phyloP scores from a whole-genome alignment of 2,888 invertebrate species.

The Minunthozetes semirufus region DNA sequence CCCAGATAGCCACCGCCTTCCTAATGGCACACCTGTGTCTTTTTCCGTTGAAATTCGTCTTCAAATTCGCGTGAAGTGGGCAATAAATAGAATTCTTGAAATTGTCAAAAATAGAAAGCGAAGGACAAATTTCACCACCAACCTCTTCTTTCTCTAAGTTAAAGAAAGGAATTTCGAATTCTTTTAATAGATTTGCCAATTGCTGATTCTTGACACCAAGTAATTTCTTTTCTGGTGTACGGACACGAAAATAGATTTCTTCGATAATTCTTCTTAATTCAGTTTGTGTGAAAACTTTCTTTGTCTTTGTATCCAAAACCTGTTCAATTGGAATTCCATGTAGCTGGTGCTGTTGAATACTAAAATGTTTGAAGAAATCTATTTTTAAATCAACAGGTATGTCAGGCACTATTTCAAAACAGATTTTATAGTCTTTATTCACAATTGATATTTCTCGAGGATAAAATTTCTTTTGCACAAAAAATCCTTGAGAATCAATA shows the following conservation, averaged over 20 bases:
- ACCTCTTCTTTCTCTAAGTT: background rate
- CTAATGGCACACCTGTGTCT: too few relatives aligned
- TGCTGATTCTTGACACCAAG: background rate
- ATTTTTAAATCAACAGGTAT: background rate
- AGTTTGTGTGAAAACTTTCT: background rate
- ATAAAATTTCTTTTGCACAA: background rate
- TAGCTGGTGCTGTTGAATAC: background rate
- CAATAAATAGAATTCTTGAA: background rate
- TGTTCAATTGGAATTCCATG: background rate
- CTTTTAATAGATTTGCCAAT: background rate
- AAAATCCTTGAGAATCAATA: background rate
- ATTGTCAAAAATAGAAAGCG: background rate
- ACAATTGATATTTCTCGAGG: background rate
- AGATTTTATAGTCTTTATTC: background rate
- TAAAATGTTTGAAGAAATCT: background rate
- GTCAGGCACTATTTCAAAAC: background rate
- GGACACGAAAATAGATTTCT: background rate
- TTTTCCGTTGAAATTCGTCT: background rate
- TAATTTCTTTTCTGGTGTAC: background rate
- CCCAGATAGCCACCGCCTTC: too few relatives aligned
- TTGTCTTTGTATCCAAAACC: background rate
- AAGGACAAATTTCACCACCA: background rate
- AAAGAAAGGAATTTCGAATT: background rate
- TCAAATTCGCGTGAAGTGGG: background rate
- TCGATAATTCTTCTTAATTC: background rate